Percentiles rank a stretch among this genome's conserved stretches.
Conservation (phyloP, 2,113 vertebrate species). For the Labeo rohita region DNA sequence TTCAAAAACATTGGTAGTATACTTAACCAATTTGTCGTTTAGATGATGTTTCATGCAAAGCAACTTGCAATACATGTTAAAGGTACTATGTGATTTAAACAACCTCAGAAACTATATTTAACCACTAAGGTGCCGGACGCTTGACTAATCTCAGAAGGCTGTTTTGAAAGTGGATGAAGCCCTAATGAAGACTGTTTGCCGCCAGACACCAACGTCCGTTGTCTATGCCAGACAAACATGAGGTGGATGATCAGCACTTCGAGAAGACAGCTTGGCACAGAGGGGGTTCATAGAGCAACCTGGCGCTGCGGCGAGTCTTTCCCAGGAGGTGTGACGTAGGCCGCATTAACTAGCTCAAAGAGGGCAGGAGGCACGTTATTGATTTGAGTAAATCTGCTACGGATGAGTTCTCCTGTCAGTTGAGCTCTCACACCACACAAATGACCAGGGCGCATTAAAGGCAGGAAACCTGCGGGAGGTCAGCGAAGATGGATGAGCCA, state of each 20-base stretch:
- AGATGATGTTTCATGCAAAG: background rate
- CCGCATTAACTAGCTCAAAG: constrained; percentile 66
- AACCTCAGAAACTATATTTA: constrained; percentile 3
- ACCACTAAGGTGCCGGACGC: background rate
- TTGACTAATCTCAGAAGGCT: constrained; percentile 51
- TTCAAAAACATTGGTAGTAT: too few relatives aligned
- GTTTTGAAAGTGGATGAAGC: constrained; percentile 64
- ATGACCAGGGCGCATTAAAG: constrained; percentile 74
- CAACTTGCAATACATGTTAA: background rate
- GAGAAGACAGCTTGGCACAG: constrained; percentile 64
- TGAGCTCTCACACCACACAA: constrained; percentile 69
- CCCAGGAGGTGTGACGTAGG: constrained; percentile 54
- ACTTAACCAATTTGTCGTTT: background rate
- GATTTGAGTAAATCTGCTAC: constrained; percentile 75
- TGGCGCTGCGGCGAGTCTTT: constrained; percentile 56
- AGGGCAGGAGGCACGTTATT: constrained; percentile 57
- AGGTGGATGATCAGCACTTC: constrained; percentile 68
- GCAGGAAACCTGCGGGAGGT: constrained; percentile 62
- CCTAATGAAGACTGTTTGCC: constrained; percentile 71
- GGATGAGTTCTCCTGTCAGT: constrained; percentile 70
- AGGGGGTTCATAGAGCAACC: constrained; percentile 63
- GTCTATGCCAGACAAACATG: constrained; percentile 70
- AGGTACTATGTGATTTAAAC: background rate
- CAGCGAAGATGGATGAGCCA: constrained; percentile 68
- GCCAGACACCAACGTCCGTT: constrained; percentile 59